phyloP scores from a whole-genome alignment of 2,888 invertebrate species.

The Cerceris ruficornis region DNA sequence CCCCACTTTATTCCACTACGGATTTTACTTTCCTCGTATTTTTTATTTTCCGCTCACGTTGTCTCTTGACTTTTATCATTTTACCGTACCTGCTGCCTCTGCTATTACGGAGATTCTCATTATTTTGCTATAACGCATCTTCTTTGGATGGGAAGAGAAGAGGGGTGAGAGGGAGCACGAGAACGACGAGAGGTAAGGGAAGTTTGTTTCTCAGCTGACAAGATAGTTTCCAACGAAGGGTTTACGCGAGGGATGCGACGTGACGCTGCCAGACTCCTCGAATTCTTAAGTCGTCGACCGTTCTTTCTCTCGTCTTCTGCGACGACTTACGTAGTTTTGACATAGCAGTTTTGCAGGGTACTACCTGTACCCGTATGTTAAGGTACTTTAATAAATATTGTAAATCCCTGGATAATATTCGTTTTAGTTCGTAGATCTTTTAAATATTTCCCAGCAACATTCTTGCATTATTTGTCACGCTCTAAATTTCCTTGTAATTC shows the following conservation, averaged over 20 bases:
- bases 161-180: neutral
- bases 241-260: constrained; percentile 50
- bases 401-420: too few species aligned
- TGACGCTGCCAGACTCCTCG: constrained; percentile 34
- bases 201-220: constrained; percentile 50
- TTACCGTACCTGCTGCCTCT: neutral
- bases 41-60: neutral
- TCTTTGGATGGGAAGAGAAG: neutral
- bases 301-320: neutral
- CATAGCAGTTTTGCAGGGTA: too few species aligned
- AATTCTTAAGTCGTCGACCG: constrained; percentile 57
- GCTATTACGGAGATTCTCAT: neutral
- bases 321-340: too few species aligned
- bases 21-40: neutral
- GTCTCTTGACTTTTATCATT: neutral
- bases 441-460: too few species aligned
- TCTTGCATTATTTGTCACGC: too few species aligned
- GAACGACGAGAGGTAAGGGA: constrained; percentile 31
- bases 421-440: too few species aligned
- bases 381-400: too few species aligned
- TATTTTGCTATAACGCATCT: neutral
- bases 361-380: too few species aligned
- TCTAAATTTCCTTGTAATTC: too few species aligned
- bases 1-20: neutral
- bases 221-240: constrained; percentile 55